Conservation (phyloP, 1,140 invertebrate species). For the Drosophila yakuba region DNA sequence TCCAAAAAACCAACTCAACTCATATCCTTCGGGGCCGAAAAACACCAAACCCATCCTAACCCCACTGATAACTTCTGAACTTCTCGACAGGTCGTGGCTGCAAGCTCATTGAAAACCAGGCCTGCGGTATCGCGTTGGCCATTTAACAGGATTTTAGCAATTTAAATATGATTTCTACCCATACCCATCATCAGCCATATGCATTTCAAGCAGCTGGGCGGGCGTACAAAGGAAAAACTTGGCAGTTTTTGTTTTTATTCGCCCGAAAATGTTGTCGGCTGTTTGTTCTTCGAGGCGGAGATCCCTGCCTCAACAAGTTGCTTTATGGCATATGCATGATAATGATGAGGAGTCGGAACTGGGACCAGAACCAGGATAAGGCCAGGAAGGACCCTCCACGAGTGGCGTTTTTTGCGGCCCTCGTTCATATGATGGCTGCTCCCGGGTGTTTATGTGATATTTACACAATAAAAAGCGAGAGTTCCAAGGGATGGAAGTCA, state of each 20-base stretch:
- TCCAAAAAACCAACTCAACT: neutral
- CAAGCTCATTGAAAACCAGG: slow-evolving; percentile 47
- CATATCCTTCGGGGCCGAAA: neutral
- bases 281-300: slow-evolving; percentile 40
- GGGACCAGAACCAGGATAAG: slow-evolving; percentile 1
- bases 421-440: slow-evolving; percentile 77
- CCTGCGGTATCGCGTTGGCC: slow-evolving; percentile 64
- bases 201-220: slow-evolving; percentile 69
- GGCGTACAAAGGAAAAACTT: slow-evolving; percentile 25
- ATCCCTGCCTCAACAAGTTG: slow-evolving; percentile 74
- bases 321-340: slow-evolving; percentile 84
- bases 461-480: slow-evolving; percentile 84
- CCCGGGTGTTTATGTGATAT: slow-evolving; percentile 82
- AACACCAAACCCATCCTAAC: slow-evolving; percentile 9
- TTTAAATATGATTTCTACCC: slow-evolving; percentile 76
- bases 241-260: slow-evolving; percentile 51
- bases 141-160: slow-evolving; percentile 71
- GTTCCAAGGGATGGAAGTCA: slow-evolving; percentile 55
- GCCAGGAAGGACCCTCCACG: slow-evolving; percentile 29
- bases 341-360: slow-evolving; percentile 60
- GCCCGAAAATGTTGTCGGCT: slow-evolving; percentile 53
- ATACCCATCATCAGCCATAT: slow-evolving; percentile 24
- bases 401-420: slow-evolving; percentile 59
- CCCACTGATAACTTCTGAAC: slow-evolving; percentile 27
- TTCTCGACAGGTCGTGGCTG: slow-evolving; percentile 25